phyloP scores from a whole-genome alignment of 2,888 invertebrate species.

The Hoplodrina ambigua region DNA sequence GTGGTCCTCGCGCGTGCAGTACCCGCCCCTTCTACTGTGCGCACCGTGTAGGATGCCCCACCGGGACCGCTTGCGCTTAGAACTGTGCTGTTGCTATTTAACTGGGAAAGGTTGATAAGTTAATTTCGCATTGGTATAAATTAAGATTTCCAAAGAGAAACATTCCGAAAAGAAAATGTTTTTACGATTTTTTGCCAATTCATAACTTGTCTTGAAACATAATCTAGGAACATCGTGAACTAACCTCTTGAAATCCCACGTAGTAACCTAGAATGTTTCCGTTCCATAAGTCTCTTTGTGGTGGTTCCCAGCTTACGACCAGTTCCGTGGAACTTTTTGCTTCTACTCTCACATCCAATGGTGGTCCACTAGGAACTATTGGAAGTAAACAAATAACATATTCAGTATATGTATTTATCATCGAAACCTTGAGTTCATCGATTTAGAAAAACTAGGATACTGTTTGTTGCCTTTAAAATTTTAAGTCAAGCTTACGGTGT shows the following conservation, averaged over 20 bases:
- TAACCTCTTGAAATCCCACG: conserved; percentile 94
- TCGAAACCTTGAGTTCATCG: neutral
- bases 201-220: neutral
- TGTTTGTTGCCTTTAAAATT: too few relatives aligned
- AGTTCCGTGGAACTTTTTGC: conserved; percentile 96
- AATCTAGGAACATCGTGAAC: conserved; percentile 27
- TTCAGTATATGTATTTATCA: neutral
- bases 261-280: conserved; percentile 96
- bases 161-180: neutral
- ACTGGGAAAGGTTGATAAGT: conserved; percentile 75
- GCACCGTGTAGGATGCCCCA: conserved; percentile 92
- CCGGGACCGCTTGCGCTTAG: conserved; percentile 86
- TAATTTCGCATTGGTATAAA: neutral
- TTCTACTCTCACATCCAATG: conserved; percentile 95
- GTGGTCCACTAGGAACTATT: conserved; percentile 95
- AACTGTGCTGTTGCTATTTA: conserved; percentile 86
- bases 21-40: conserved; percentile 94
- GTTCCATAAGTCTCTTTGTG: conserved; percentile 96
- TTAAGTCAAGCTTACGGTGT: neutral
- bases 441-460: neutral
- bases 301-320: conserved; percentile 96
- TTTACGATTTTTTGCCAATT: neutral
- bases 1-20: conserved; percentile 92
- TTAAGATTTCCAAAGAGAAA: neutral
- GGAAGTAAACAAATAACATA: neutral